A percentile compares a stretch with the other conserved stretches of the same genome.
phyloP scores from a whole-genome alignment of 2,888 invertebrate species.

The Ormyrus nitidulus region DNA sequence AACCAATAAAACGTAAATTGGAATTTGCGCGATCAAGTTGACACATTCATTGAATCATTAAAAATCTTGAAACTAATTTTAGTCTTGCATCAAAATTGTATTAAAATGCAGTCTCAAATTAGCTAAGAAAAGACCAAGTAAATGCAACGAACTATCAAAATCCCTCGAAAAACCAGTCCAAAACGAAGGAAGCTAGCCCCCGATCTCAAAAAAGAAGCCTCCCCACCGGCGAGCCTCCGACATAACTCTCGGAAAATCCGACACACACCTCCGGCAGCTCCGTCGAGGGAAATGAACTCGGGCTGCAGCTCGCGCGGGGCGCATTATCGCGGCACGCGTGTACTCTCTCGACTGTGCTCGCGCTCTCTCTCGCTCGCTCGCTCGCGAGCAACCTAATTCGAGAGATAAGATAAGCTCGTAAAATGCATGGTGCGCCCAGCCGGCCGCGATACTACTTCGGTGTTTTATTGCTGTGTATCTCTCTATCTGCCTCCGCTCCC shows the following conservation, averaged over 20 bases:
- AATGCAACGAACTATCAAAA: too few relatives aligned
- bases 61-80: too few relatives aligned
- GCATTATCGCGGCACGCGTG: neutral
- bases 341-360: too few relatives aligned
- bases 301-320: neutral
- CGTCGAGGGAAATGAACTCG: conserved; percentile 25
- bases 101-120: too few relatives aligned
- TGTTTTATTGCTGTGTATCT: conserved; percentile 68
- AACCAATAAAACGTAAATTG: too few relatives aligned
- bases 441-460: conserved; percentile 65
- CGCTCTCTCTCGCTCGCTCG: too few relatives aligned
- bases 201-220: neutral
- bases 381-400: conserved; percentile 66
- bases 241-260: neutral
- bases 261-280: neutral
- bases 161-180: too few relatives aligned
- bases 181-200: too few relatives aligned
- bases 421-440: conserved; percentile 67
- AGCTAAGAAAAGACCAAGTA: too few relatives aligned
- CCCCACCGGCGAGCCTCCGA: neutral
- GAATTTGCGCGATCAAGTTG: too few relatives aligned
- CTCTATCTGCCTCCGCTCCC: conserved; percentile 36
- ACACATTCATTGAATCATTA: too few relatives aligned
- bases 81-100: too few relatives aligned
- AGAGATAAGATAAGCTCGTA: conserved; percentile 73